Evolutionary conservation across 2,113 vertebrate genomes (phyloP), one percentile per base, ranked within the genome.

Genomic region (Nerophis lumbriciformis): DNA sequence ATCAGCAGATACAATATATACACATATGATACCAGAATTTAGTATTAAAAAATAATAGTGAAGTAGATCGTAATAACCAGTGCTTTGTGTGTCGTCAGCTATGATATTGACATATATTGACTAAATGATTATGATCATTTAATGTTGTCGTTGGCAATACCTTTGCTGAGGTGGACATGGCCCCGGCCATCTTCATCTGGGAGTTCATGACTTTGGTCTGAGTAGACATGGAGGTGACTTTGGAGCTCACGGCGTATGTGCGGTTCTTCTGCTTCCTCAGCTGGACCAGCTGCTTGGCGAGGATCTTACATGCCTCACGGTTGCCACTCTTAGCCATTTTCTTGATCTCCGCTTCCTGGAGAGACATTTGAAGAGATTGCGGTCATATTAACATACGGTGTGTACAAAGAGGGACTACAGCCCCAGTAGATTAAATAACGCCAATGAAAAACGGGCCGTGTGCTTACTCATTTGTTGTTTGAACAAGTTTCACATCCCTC

Each of bases 151-250:
- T 10, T 5, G n/a, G 5, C 12, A 39, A 49, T 67, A 98, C 95
- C 89, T 98, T 98, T 60, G 97, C 94, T 49, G 96, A 94, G 49
- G 93, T 90, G 77, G 96, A 94, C 95, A 99, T 98, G 55, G 97
- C 97, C 64, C 94, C 93, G 0, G 97, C 97, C 97, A 99, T 99
- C 88, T 99, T 99, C 95, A 98, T 96, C 82, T 99, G 97, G n/a
- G 97, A 99, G 84, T 95, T 97, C 97, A 99, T 98, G 76, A 99
- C 87, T 77, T 97, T 97, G 0, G 96, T 94, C 76, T 99, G 94
- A 8, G 95, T 95, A 0, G 93, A 94, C 96, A 99, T 98, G 65
- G 94, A 97, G 28, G 94, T 98, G 69, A 98, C 95, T 83, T 99
- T 98, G 44, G 97, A 99, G 87, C 97, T 99, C 56, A 98, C 97